A percentile compares a stretch with the other conserved stretches of the same genome.
Conservation (phyloP, 2,888 invertebrate genomes). For the Uloborus plumipes region DNA sequence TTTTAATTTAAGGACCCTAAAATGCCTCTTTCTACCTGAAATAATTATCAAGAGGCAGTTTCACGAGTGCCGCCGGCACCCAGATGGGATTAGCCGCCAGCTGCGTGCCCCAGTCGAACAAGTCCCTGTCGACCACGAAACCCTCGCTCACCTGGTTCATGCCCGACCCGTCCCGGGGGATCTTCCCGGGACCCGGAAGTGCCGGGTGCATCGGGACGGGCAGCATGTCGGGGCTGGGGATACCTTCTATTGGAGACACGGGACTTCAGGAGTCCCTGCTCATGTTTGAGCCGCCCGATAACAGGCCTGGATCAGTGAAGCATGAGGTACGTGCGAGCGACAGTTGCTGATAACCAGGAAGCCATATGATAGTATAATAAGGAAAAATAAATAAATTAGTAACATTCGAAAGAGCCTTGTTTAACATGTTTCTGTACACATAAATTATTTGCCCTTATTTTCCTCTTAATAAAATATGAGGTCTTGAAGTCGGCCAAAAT, state of each 20-base stretch:
- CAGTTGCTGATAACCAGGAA: too few relatives aligned
- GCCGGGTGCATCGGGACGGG: conserved; percentile 55
- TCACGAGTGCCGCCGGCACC: conserved; percentile 72
- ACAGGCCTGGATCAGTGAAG: conserved; percentile 74
- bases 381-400: too few relatives aligned
- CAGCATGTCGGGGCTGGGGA: conserved; percentile 46
- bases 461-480: too few relatives aligned
- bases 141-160: conserved; percentile 64
- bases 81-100: conserved; percentile 70
- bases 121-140: conserved; percentile 59
- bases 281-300: conserved; percentile 67
- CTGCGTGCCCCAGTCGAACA: conserved; percentile 46
- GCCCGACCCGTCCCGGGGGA: conserved; percentile 60
- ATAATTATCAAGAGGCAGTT: conserved; percentile 93
- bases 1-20: too few relatives aligned
- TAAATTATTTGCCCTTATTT: too few relatives aligned
- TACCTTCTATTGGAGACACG: conserved; percentile 50
- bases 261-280: conserved; percentile 59
- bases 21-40: too few relatives aligned
- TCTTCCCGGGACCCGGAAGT: conserved; percentile 61
- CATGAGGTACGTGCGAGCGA: too few relatives aligned
- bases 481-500: too few relatives aligned
- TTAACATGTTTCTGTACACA: too few relatives aligned
- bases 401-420: too few relatives aligned
- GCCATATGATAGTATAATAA: too few relatives aligned